These are phyloP conservation scores for Elymnias hypermnestra DNA, from an alignment of 1,140 invertebrate genomes.

Conservation along the genomic window DNA sequence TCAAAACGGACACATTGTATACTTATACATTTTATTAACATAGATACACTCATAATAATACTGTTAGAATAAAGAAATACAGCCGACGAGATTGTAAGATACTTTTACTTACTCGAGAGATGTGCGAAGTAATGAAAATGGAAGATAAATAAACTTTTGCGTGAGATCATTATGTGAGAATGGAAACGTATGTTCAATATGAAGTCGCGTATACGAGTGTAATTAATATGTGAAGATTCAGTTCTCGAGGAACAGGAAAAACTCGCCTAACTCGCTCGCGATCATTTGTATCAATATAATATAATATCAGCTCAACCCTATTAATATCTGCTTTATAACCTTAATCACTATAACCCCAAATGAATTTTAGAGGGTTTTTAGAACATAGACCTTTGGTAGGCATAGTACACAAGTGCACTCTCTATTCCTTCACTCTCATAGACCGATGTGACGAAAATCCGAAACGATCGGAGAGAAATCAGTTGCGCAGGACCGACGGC, in stretches of 20 bases:
- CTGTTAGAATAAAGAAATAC: neutral
- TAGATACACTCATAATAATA: neutral
- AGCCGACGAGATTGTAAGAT: neutral
- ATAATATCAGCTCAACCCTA: no score
- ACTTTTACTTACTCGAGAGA: conserved; percentile 22
- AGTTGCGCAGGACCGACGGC: no score
- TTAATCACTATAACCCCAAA: no score
- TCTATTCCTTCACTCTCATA: no score
- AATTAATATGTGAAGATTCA: conserved; percentile 21
- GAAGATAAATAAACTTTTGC: conserved; percentile 21
- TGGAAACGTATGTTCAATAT: neutral
- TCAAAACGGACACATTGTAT: neutral
- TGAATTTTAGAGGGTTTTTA: no score
- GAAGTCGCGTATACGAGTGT: neutral
- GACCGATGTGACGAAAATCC: no score
- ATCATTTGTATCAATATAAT: no score
- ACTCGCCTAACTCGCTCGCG: conserved; percentile 5
- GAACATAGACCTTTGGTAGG: no score
- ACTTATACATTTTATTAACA: no score
- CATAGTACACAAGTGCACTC: no score
- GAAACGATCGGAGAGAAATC: no score
- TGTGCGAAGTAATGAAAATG: conserved; percentile 10
- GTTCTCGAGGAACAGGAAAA: conserved; percentile 23
- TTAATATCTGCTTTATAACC: no score
- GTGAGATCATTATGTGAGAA: conserved; percentile 13